These are phyloP conservation scores for Mus caroli DNA, from an alignment of 2,797 vertebrate genomes.

Conservation along the genomic window DNA sequence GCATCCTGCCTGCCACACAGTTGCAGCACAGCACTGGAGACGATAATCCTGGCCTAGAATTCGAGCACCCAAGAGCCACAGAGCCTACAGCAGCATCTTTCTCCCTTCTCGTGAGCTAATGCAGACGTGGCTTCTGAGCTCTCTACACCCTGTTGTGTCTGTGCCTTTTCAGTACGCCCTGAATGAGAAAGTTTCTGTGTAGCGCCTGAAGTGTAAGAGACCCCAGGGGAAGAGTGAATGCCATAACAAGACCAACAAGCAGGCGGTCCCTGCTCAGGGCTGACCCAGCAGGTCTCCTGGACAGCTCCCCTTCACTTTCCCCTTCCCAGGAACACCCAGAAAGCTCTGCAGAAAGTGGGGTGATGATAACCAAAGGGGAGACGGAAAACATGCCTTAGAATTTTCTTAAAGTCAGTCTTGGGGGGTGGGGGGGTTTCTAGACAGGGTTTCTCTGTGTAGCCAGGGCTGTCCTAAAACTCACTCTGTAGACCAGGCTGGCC, in stretches of 20 bases:
- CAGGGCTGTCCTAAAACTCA: no score
- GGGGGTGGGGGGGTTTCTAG: no score
- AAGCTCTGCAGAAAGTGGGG: background rate
- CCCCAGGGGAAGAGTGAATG: background rate
- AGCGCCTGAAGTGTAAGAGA: background rate
- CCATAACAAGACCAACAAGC: background rate
- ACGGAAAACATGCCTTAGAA: background rate
- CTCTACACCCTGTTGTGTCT: background rate
- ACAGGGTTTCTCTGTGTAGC: no score
- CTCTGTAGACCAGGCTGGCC: no score
- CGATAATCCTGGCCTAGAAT: background rate
- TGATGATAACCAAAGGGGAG: background rate
- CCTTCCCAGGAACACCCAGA: background rate
- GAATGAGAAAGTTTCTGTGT: background rate
- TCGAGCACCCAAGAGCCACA: background rate
- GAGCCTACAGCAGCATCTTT: background rate
- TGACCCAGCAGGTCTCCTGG: background rate
- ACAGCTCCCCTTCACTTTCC: background rate
- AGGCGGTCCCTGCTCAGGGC: background rate
- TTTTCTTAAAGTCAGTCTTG: constrained; percentile 31
- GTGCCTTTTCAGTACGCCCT: background rate
- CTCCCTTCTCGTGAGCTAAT: background rate
- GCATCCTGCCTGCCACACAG: background rate
- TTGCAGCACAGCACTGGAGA: background rate
- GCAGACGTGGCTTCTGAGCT: background rate